Evolutionary conservation across 2,888 invertebrate genomes (phyloP).

Genomic region (Gisinianus flammeolus): DNA sequence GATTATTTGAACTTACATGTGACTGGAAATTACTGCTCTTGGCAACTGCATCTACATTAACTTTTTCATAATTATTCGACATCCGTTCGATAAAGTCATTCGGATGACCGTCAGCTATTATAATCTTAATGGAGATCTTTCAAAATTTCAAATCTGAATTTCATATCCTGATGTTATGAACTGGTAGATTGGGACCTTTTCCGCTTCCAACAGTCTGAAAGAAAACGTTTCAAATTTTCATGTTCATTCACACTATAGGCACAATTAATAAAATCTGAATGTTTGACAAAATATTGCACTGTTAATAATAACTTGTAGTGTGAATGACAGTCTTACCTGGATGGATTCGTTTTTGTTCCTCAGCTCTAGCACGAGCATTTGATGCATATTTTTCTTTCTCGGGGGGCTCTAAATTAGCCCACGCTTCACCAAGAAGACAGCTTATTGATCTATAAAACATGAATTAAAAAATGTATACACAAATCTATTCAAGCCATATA

Average conservation of each 20-base stretch:
- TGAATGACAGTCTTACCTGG: too few relatives aligned
- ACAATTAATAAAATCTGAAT: neutral
- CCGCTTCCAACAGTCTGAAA: constrained; percentile 66
- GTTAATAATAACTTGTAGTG: too few relatives aligned
- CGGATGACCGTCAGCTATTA: neutral
- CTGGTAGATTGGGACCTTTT: constrained; percentile 62
- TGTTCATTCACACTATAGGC: neutral
- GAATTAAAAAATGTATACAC: neutral
- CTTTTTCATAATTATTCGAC: neutral
- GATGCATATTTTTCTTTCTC: constrained; percentile 62
- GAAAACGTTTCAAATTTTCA: constrained; percentile 63
- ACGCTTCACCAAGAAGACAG: constrained; percentile 64
- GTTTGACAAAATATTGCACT: neutral
- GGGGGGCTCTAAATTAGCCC: constrained; percentile 62
- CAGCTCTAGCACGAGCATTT: constrained; percentile 63
- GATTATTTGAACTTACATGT: constrained; percentile 12
- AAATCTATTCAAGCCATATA: neutral
- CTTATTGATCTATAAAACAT: constrained; percentile 63
- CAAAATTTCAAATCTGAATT: neutral
- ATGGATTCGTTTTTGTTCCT: constrained; percentile 63
- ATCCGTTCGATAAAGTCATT: neutral
- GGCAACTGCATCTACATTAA: neutral
- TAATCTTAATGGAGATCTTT: neutral
- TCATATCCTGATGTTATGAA: constrained; percentile 34
- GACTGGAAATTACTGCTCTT: constrained; percentile 24